Percentiles rank a stretch among this genome's conserved stretches.
These are phyloP conservation scores for Apodemus agrarius DNA, from an alignment of 2,797 vertebrate species.

Conservation along the genomic window DNA sequence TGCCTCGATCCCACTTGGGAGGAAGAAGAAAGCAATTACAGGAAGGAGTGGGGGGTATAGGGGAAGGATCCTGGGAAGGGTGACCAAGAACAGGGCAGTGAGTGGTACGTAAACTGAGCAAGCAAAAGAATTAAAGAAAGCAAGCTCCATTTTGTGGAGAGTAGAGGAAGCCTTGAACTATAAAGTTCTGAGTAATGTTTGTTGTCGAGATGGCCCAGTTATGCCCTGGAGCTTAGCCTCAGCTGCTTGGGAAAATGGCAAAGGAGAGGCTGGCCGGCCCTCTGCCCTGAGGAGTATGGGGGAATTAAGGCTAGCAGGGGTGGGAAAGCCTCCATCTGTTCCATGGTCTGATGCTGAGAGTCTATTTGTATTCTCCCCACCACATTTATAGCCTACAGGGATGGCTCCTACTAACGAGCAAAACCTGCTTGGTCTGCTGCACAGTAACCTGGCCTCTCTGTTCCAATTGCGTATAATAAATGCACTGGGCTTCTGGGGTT, in stretches of 20 bases:
- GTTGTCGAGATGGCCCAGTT: not conserved
- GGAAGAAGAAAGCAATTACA: not conserved
- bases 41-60: not conserved
- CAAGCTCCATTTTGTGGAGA: not conserved
- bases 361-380: not conserved
- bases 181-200: not conserved
- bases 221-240: not conserved
- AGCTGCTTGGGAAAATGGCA: not conserved
- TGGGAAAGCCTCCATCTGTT: not conserved
- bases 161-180: not conserved
- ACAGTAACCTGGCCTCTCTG: not conserved
- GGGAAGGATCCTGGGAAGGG: not conserved
- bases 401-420: not conserved
- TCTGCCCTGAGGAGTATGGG: not conserved
- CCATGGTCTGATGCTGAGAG: not conserved
- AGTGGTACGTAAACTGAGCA: too few species aligned
- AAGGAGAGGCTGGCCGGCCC: not conserved
- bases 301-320: too few species aligned
- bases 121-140: not conserved
- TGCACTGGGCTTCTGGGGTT: not conserved
- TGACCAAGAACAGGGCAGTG: not conserved
- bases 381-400: not conserved
- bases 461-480: not conserved
- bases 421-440: not conserved
- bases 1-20: not conserved